A percentile compares a stretch with the other conserved stretches of the same genome.
These are phyloP conservation scores for Ophion ventricosus DNA, from an alignment of 2,888 invertebrate genomes.

Conservation along the genomic window DNA sequence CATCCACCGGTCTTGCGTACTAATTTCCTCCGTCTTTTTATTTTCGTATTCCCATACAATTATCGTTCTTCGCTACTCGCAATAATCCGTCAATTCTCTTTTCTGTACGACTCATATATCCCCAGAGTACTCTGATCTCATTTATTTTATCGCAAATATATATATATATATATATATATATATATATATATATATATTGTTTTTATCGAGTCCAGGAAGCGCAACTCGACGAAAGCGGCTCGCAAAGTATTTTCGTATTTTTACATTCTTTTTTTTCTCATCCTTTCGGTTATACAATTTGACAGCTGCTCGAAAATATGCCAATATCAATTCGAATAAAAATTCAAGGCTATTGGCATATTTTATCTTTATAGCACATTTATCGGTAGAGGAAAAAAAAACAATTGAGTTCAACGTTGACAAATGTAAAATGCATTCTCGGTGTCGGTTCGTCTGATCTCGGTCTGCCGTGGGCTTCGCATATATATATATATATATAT, in stretches of 20 bases:
- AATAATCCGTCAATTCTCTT: too few species aligned
- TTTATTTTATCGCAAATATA: neutral
- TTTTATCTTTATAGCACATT: neutral
- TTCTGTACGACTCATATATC: too few species aligned
- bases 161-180: neutral
- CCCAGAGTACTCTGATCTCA: too few species aligned
- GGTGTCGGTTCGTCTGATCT: neutral
- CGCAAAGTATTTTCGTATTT: neutral
- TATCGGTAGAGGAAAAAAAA: neutral
- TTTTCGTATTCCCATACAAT: neutral
- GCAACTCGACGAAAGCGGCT: neutral
- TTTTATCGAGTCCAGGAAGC: neutral
- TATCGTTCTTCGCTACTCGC: too few species aligned
- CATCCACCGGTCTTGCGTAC: neutral
- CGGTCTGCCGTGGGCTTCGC: neutral
- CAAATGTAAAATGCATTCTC: neutral
- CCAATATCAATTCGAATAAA: neutral
- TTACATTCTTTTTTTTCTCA: neutral
- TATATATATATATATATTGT: neutral
- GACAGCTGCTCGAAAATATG: too few species aligned
- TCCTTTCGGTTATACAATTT: neutral
- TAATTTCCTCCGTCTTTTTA: neutral
- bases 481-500: neutral
- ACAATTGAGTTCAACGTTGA: neutral
- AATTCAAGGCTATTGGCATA: neutral